Evolutionary conservation across 2,113 vertebrate species (phyloP).

Genomic region (Zapus hudsonius): DNA sequence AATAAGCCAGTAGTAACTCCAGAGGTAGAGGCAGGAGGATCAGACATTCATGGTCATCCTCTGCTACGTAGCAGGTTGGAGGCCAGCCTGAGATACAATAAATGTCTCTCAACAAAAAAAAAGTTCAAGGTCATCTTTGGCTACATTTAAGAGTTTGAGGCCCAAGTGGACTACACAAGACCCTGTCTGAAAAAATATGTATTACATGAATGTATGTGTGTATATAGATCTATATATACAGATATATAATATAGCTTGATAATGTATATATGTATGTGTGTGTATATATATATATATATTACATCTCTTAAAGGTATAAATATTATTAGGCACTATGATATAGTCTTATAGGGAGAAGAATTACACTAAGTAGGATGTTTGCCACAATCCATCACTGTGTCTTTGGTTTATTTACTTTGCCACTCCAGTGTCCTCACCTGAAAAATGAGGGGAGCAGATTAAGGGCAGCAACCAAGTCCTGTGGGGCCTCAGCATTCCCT

Average conservation of each 20-base stretch:
- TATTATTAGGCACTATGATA: not conserved
- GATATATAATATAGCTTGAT: no score
- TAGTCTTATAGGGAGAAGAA: not conserved
- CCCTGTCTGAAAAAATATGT: no score
- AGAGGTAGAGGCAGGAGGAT: not conserved
- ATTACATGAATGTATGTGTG: no score
- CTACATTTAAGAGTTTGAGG: no score
- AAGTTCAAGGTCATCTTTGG: no score
- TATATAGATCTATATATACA: no score
- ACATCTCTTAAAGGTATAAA: not conserved
- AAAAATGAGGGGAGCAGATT: not conserved
- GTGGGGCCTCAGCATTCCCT: not conserved
- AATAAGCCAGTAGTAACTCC: no score
- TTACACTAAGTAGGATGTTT: not conserved
- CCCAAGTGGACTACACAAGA: no score
- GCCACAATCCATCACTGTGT: not conserved
- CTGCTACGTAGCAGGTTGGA: not conserved
- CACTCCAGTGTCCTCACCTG: not conserved
- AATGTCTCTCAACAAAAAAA: not conserved
- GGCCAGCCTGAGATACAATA: not conserved
- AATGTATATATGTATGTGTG: no score
- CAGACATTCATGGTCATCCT: not conserved
- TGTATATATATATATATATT: no score
- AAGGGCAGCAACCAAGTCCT: not conserved
- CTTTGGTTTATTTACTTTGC: not conserved